Evolutionary conservation across 2,888 invertebrate species (phyloP).

Genomic region (Pegoplata infirma): DNA sequence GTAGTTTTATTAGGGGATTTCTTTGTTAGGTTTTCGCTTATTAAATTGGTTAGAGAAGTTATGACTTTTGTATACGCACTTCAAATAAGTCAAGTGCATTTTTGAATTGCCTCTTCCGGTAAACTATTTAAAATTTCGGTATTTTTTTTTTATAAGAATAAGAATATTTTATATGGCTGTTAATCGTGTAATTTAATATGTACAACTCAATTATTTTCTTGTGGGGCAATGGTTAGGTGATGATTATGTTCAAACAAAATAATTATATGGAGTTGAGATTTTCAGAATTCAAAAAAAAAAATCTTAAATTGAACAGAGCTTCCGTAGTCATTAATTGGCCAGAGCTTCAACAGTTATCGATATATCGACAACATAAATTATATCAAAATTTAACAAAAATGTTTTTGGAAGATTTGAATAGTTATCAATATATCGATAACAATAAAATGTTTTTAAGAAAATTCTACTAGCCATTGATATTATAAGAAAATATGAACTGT

Average conservation of each 20-base stretch:
- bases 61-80: slow-evolving; percentile 51
- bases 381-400: too few species aligned
- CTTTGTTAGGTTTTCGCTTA: slow-evolving; percentile 47
- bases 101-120: slow-evolving; percentile 66
- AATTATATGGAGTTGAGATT: background rate
- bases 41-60: slow-evolving; percentile 59
- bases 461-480: too few species aligned
- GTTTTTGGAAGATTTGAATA: too few species aligned
- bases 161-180: slow-evolving; percentile 31
- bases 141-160: slow-evolving; percentile 9
- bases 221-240: background rate
- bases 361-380: too few species aligned
- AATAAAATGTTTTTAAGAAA: too few species aligned
- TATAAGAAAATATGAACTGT: too few species aligned
- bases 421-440: too few species aligned
- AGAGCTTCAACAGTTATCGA: too few species aligned
- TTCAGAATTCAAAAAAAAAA: background rate
- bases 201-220: background rate
- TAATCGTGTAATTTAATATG: slow-evolving; percentile 58
- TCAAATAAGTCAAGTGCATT: slow-evolving; percentile 63
- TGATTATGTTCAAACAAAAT: background rate
- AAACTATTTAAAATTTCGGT: slow-evolving; percentile 49
- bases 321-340: too few species aligned
- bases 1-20: slow-evolving; percentile 33
- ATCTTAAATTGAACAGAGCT: background rate